A percentile compares a stretch with the other conserved stretches of the same genome.
Conservation (phyloP, 2,797 vertebrate species). For the Scomberomorus guttatus region DNA sequence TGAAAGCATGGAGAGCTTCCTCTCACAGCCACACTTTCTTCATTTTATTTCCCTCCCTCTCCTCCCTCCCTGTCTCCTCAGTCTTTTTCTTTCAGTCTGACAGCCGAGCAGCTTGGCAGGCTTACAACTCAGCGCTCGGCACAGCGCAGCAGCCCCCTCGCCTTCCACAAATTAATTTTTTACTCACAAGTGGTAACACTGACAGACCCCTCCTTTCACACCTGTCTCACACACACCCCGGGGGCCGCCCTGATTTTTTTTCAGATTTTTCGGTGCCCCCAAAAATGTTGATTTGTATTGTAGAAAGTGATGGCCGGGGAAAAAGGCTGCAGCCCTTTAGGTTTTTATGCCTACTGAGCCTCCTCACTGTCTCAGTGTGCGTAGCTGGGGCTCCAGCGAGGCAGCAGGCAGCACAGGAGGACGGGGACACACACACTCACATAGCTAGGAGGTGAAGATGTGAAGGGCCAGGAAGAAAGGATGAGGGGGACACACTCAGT, state of each 20-base stretch:
- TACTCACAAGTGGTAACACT: slow-evolving; percentile 53
- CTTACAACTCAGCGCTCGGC: slow-evolving; percentile 75
- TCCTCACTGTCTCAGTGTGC: slow-evolving; percentile 78
- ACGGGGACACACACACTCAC: slow-evolving; percentile 73
- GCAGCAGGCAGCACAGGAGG: slow-evolving; percentile 78
- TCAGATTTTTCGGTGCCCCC: slow-evolving; percentile 80
- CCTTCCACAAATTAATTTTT: slow-evolving; percentile 83
- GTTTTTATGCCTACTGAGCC: slow-evolving; percentile 85
- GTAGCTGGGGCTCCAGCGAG: slow-evolving; percentile 83
- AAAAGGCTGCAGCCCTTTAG: slow-evolving; percentile 87
- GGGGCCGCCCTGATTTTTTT: slow-evolving; percentile 80
- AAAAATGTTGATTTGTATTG: slow-evolving; percentile 86
- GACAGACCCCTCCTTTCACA: slow-evolving; percentile 73
- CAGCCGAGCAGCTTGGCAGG: slow-evolving; percentile 81
- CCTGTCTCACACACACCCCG: slow-evolving; percentile 53
- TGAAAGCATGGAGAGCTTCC: slow-evolving; percentile 51
- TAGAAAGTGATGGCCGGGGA: slow-evolving; percentile 89
- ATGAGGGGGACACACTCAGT: slow-evolving; percentile 69
- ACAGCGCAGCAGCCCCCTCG: slow-evolving; percentile 64
- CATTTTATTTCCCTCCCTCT: slow-evolving; percentile 60
- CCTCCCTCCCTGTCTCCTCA: slow-evolving; percentile 48
- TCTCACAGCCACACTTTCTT: slow-evolving; percentile 72
- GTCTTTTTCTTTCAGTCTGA: slow-evolving; percentile 60
- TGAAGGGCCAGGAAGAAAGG: slow-evolving; percentile 68
- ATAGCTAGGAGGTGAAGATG: slow-evolving; percentile 74